Base-by-base conservation (phyloP, 2,888 invertebrate genomes). In the Drosophila pegasa region DNA sequence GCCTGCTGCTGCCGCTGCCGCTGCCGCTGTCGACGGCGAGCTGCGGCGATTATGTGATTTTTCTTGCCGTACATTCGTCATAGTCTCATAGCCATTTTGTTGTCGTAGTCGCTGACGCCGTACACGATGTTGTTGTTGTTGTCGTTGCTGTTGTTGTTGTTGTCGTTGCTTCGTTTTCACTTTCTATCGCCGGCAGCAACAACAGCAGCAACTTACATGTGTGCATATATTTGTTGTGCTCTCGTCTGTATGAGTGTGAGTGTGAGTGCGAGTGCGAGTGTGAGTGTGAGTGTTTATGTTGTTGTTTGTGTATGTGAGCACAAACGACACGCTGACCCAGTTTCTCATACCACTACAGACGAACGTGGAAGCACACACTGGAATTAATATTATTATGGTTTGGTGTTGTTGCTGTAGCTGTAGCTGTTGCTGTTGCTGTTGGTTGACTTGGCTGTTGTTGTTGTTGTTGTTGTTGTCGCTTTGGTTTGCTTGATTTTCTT, bases 261-360 rank as follows among this genome's bases (percentile, higher is more conserved):
- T 43, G 43, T 47, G n/a, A n/a, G n/a, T 51, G 37, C 16, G 41
- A 62, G 12, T 62, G 40, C 51, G 51, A 62, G 38, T 51, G 37
- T 25, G 41, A 62, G 12, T 62, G 40, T 56, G 51, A 62, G 38
- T 58, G 40, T 55, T 22, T 54, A 43, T 55, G 48, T 48, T 45
- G 54, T 35, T 61, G 61, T 68, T n/a, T 66, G 51, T 73, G 71
- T 80, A 65, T 73, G 75, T 71, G 72, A 71, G 67, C 68, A 65
- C 62, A 78, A 80, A 85, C 89, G 90, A 89, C 90, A 90, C 87
- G 90, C 88, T 90, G 90, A 90, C 90, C 90, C 84, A 90, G 89
- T 90, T 90, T 90, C 88, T 80, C 82, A 83, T 75, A 85, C 87
- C 69, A 84, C 77, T 74, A 84, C 84, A 74, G 75, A 16, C 66